phyloP scores from a whole-genome alignment of 2,113 vertebrate genomes.

The Melanerpes formicivorus region DNA sequence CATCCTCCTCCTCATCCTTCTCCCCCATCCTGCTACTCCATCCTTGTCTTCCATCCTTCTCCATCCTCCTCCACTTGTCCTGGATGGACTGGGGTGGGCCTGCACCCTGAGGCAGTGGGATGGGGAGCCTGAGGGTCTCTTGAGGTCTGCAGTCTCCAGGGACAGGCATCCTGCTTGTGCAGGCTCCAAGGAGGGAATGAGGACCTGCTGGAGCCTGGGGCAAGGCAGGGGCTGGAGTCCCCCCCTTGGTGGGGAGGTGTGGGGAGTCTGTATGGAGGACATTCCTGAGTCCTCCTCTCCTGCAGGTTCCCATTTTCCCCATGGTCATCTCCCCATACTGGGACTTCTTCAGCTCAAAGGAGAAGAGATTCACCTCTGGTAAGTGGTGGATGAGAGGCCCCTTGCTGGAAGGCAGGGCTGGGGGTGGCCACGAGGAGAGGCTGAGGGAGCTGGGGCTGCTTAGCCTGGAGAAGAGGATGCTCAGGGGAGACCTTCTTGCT shows the following conservation, averaged over 20 bases:
- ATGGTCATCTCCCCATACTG: constrained; percentile 77
- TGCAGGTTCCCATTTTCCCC: constrained; percentile 82
- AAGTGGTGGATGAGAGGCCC: background rate
- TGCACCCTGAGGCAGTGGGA: background rate
- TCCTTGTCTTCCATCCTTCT: too few species aligned
- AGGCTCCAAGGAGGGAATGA: background rate
- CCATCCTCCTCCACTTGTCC: background rate
- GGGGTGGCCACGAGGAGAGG: background rate
- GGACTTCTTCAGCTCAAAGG: constrained; percentile 79
- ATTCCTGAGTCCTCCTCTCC: background rate
- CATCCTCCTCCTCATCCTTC: too few species aligned
- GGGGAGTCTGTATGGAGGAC: background rate
- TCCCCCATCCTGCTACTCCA: too few species aligned
- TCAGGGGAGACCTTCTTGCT: too few species aligned
- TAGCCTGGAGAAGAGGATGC: too few species aligned
- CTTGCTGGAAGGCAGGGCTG: background rate
- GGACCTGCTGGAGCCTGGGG: background rate
- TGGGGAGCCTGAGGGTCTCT: background rate
- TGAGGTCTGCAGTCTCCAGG: background rate
- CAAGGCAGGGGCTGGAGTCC: background rate
- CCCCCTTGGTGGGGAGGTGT: background rate
- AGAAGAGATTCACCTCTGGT: constrained; percentile 78
- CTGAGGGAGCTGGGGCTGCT: too few species aligned
- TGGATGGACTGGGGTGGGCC: rapidly evolving
- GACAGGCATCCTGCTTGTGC: background rate